Evolutionary conservation across 2,113 vertebrate genomes (phyloP).

Genomic region (Phyllopteryx taeniolatus): DNA sequence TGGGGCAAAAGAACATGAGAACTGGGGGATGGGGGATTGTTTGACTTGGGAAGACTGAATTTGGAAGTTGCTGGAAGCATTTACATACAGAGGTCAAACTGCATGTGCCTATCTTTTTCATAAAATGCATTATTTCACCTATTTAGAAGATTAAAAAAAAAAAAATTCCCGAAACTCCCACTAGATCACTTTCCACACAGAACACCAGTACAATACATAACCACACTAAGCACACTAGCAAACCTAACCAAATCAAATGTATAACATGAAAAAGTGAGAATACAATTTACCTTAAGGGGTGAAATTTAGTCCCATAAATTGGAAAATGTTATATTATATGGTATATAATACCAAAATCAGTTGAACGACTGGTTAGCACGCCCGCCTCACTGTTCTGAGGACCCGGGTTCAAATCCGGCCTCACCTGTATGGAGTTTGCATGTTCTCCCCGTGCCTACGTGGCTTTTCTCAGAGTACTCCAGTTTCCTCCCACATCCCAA

Average conservation of each 20-base stretch:
- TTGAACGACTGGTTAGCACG: too few relatives aligned
- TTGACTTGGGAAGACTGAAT: constrained; percentile 67
- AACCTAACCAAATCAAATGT: not conserved
- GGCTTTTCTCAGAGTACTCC: too few relatives aligned
- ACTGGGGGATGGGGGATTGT: constrained; percentile 62
- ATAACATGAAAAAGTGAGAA: not conserved
- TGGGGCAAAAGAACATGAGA: constrained; percentile 36
- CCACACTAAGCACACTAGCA: not conserved
- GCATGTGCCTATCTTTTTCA: constrained; percentile 2
- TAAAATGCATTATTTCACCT: not conserved
- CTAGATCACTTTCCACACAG: not conserved
- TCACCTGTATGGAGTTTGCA: too few relatives aligned
- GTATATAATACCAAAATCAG: not conserved
- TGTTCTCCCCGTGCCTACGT: too few relatives aligned
- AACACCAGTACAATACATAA: not conserved
- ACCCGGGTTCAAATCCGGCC: too few relatives aligned
- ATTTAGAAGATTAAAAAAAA: not conserved
- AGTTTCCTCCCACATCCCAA: too few relatives aligned
- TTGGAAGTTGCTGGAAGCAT: constrained; percentile 55
- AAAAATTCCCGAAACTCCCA: not conserved
- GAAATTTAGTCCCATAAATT: not conserved
- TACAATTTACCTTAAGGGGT: not conserved
- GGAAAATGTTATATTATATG: not conserved
- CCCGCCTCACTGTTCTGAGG: too few relatives aligned
- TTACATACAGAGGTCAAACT: constrained; percentile 57